These are phyloP conservation scores for Anabas testudineus DNA, from an alignment of 2,797 vertebrate species.

Conservation along the genomic window DNA sequence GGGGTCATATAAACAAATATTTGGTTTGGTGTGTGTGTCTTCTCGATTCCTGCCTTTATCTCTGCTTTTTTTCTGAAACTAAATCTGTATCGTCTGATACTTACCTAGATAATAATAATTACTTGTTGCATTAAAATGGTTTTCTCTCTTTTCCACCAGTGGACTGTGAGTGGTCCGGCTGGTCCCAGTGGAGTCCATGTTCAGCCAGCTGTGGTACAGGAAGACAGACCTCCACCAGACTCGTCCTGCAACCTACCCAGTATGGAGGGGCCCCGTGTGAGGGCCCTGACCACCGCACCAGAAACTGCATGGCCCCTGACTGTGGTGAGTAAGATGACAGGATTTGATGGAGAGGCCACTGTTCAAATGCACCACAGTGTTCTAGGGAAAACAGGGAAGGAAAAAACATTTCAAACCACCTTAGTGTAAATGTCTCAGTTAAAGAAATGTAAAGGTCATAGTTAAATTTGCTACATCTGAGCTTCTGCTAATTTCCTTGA, in stretches of 20 bases:
- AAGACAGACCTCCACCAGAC: slow-evolving; percentile 73
- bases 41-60: not conserved
- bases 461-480: too few species aligned
- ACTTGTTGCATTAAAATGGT: not conserved
- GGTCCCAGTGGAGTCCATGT: slow-evolving; percentile 85
- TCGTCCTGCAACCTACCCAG: slow-evolving; percentile 48
- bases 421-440: too few species aligned
- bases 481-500: too few species aligned
- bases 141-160: slow-evolving; percentile 62
- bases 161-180: slow-evolving; percentile 86
- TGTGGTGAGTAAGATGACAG: slow-evolving; percentile 76
- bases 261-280: slow-evolving; percentile 81
- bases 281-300: slow-evolving; percentile 62
- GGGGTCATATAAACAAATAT: not conserved
- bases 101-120: too few species aligned
- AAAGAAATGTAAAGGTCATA: too few species aligned
- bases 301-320: slow-evolving; percentile 75
- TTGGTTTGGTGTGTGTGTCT: not conserved
- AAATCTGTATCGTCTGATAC: too few species aligned
- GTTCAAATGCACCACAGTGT: too few species aligned
- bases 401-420: too few species aligned
- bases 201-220: slow-evolving; percentile 85
- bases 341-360: too few species aligned
- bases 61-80: too few species aligned
- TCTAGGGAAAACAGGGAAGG: too few species aligned